Conservation (phyloP, 2,888 invertebrate species). For the Formica aserva region DNA sequence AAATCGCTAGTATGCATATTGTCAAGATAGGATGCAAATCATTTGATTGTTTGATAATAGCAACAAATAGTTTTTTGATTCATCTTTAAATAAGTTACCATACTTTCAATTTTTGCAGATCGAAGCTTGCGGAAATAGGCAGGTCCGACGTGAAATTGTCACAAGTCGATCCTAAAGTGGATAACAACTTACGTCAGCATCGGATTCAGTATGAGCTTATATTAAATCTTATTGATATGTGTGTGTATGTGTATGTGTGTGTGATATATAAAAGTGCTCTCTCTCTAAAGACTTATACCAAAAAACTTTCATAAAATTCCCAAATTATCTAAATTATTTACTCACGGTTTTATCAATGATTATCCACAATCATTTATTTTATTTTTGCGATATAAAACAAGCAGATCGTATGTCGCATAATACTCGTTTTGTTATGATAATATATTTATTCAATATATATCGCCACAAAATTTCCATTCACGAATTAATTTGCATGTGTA, state of each 20-base stretch:
- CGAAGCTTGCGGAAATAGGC: conserved; percentile 84
- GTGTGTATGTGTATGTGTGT: too few relatives aligned
- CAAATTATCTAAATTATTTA: neutral
- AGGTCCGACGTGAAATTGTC: conserved; percentile 82
- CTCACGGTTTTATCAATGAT: neutral
- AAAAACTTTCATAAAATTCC: neutral
- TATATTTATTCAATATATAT: neutral
- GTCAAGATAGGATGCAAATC: neutral
- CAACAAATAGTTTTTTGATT: neutral
- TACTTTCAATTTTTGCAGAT: conserved; percentile 77
- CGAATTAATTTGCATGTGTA: neutral
- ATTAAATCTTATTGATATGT: neutral
- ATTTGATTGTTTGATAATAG: neutral
- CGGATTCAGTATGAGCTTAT: conserved; percentile 76
- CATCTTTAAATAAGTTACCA: neutral
- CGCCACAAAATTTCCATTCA: neutral
- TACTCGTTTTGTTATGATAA: neutral
- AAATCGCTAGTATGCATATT: neutral
- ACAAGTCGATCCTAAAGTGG: conserved; percentile 81
- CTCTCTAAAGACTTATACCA: neutral
- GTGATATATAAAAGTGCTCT: too few relatives aligned
- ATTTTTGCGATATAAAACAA: neutral
- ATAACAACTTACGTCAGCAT: conserved; percentile 72
- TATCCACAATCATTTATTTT: neutral
- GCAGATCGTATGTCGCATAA: neutral